Percentiles rank a stretch among this genome's conserved stretches.
phyloP scores from a whole-genome alignment of 2,113 vertebrate genomes.

The Brachyistius frenatus region DNA sequence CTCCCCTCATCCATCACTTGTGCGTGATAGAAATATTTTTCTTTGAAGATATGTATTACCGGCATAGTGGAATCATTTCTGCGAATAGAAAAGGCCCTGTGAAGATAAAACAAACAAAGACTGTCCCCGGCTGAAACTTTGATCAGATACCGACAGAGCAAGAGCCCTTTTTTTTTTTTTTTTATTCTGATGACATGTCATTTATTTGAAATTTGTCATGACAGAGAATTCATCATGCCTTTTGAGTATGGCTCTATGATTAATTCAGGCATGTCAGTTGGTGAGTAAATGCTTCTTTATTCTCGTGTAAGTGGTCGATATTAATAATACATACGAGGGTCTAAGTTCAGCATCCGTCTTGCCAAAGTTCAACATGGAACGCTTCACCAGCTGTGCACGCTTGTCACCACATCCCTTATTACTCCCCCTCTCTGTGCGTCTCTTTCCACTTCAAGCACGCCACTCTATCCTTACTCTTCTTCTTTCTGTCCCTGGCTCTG shows the following conservation, averaged over 20 bases:
- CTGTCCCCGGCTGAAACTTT: slow-evolving; percentile 64
- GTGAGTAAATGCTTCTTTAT: slow-evolving; percentile 82
- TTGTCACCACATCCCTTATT: slow-evolving; percentile 67
- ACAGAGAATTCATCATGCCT: slow-evolving; percentile 69
- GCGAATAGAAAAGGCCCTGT: slow-evolving; percentile 43
- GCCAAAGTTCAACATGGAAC: slow-evolving; percentile 72
- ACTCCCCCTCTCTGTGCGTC: slow-evolving; percentile 20
- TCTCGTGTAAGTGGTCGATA: slow-evolving; percentile 77
- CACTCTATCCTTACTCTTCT: slow-evolving; percentile 32
- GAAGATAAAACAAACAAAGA: slow-evolving; percentile 9
- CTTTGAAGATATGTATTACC: not conserved
- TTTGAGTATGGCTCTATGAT: slow-evolving; percentile 75
- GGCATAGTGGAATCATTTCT: not conserved
- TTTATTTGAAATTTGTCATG: slow-evolving; percentile 74
- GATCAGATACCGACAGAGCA: slow-evolving; percentile 59
- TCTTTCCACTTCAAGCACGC: slow-evolving; percentile 30
- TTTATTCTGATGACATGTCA: slow-evolving; percentile 70
- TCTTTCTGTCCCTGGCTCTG: slow-evolving; percentile 28
- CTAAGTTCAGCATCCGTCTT: slow-evolving; percentile 77
- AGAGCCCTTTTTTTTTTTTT: slow-evolving; percentile 47
- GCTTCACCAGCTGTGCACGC: slow-evolving; percentile 49
- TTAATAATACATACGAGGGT: slow-evolving; percentile 81
- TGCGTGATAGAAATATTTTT: slow-evolving; percentile 1
- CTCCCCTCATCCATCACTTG: not conserved
- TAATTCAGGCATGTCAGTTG: slow-evolving; percentile 81